A percentile compares a stretch with the other conserved stretches of the same genome.
phyloP scores from a whole-genome alignment of 2,888 invertebrate species.

The Pediacus dermestoides region DNA sequence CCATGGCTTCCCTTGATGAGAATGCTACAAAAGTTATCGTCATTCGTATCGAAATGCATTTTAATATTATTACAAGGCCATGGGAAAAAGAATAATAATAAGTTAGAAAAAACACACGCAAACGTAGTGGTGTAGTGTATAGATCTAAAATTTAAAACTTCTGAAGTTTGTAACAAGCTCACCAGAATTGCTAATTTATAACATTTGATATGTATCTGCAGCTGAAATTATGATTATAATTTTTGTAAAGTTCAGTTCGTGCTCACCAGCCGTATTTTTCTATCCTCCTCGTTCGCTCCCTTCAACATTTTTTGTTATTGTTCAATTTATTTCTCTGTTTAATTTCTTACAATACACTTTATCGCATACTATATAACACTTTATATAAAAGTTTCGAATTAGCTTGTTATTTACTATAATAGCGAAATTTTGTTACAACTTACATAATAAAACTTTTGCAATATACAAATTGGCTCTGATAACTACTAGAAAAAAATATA shows the following conservation, averaged over 20 bases:
- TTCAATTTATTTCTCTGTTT: not conserved
- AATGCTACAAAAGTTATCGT: constrained; percentile 27
- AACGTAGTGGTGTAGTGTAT: constrained; percentile 29
- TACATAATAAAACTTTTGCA: too few relatives aligned
- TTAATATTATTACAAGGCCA: constrained; percentile 36
- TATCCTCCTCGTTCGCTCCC: not conserved
- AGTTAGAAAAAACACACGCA: constrained; percentile 35
- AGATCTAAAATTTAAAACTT: constrained; percentile 38
- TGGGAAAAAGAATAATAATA: constrained; percentile 38
- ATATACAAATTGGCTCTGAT: too few relatives aligned
- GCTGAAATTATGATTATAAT: constrained; percentile 45
- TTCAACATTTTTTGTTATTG: not conserved
- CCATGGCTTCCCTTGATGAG: constrained; percentile 28
- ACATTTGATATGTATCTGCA: constrained; percentile 46
- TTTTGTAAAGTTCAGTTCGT: constrained; percentile 39
- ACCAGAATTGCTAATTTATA: constrained; percentile 43
- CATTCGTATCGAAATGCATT: constrained; percentile 32
- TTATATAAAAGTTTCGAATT: constrained; percentile 1
- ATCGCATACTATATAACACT: too few relatives aligned
- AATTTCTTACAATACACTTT: too few relatives aligned
- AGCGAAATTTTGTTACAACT: not conserved
- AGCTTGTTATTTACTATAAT: constrained; percentile 1
- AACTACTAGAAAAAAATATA: too few relatives aligned
- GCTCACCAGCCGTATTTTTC: constrained; percentile 36
- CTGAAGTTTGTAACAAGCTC: constrained; percentile 35